phyloP scores from a whole-genome alignment of 2,113 vertebrate species.

The Cyanoderma ruficeps region DNA sequence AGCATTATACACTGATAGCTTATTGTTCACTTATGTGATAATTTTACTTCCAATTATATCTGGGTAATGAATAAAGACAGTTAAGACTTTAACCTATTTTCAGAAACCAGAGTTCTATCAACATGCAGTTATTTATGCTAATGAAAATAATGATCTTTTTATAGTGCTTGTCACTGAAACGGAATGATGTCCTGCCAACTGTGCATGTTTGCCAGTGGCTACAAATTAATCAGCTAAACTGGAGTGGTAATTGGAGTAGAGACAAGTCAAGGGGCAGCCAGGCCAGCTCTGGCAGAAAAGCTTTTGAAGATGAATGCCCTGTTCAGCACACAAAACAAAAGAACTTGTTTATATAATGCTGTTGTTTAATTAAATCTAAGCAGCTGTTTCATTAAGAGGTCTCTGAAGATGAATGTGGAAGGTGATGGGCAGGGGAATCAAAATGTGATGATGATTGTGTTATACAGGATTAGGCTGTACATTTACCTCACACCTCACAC shows the following conservation, averaged over 20 bases:
- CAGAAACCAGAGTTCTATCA: constrained; percentile 66
- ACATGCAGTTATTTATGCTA: constrained; percentile 73
- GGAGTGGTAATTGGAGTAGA: constrained; percentile 67
- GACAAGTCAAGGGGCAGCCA: constrained; percentile 63
- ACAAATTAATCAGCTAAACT: constrained; percentile 75
- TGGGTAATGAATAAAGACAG: constrained; percentile 69
- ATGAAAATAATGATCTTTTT: constrained; percentile 76
- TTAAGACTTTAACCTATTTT: constrained; percentile 69
- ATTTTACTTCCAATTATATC: constrained; percentile 67
- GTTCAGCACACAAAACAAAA: constrained; percentile 34
- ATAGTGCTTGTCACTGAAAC: constrained; percentile 68
- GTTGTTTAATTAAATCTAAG: constrained; percentile 65
- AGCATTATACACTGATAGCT: constrained; percentile 1
- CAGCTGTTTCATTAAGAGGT: constrained; percentile 59
- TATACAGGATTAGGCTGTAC: not conserved
- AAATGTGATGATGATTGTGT: constrained; percentile 25
- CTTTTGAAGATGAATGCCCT: constrained; percentile 56
- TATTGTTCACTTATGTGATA: constrained; percentile 53
- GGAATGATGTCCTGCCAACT: constrained; percentile 71
- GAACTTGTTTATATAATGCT: constrained; percentile 52
- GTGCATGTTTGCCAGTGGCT: constrained; percentile 71
- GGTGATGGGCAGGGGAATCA: constrained; percentile 45
- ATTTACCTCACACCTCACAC: constrained; percentile 27
- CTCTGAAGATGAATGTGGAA: constrained; percentile 40
- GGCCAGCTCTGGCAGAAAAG: constrained; percentile 49